These are phyloP conservation scores for Zygothrica quintamaculata DNA, from an alignment of 2,888 invertebrate genomes.

Conservation along the genomic window DNA sequence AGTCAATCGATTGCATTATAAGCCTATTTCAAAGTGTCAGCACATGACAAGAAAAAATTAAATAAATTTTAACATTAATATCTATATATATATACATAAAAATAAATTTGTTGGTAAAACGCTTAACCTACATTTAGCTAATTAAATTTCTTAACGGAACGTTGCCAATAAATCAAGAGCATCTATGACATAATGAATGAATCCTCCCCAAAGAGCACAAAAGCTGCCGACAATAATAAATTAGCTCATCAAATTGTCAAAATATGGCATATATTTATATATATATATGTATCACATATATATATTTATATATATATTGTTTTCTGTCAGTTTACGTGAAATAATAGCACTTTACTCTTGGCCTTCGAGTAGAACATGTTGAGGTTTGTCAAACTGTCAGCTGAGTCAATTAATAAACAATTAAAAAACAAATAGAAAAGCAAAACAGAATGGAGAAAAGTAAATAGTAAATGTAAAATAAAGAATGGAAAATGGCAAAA, in stretches of 20 bases:
- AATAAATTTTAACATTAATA: conserved; percentile 25
- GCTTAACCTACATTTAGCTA: conserved; percentile 61
- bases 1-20: conserved; percentile 30
- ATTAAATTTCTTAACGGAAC: conserved; percentile 37
- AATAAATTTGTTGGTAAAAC: too few relatives aligned
- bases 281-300: conserved; percentile 1
- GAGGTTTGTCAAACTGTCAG: conserved; percentile 11
- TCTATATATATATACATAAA: conserved; percentile 21
- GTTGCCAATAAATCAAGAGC: conserved; percentile 46
- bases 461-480: too few relatives aligned
- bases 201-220: conserved; percentile 1
- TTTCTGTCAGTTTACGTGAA: conserved; percentile 18
- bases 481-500: too few relatives aligned
- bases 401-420: conserved; percentile 38
- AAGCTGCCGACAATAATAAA: conserved; percentile 39
- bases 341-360: conserved; percentile 8
- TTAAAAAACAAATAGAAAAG: conserved; percentile 14
- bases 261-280: conserved; percentile 13
- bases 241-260: conserved; percentile 46
- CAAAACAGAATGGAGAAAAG: too few relatives aligned
- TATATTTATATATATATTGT: not conserved
- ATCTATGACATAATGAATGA: conserved; percentile 28
- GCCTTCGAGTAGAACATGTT: conserved; percentile 22
- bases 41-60: conserved; percentile 29
- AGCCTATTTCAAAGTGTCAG: conserved; percentile 43